Evolutionary conservation across 2,888 invertebrate genomes (phyloP).

Genomic region (Entomobrya multifasciata): DNA sequence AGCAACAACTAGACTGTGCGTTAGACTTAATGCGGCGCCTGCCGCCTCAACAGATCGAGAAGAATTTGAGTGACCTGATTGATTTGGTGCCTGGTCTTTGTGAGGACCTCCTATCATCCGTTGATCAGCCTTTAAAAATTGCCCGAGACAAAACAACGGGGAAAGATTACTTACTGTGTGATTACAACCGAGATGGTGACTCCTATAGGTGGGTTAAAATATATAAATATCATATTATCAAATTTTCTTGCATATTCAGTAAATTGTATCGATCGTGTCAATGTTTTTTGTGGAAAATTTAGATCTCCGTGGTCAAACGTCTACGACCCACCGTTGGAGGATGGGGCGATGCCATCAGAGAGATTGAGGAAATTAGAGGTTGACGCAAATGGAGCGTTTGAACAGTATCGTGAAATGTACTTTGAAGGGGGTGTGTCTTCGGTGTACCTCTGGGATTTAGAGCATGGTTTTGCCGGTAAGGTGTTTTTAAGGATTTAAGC

Average conservation of each 20-base stretch:
- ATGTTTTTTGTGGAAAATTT: constrained; percentile 49
- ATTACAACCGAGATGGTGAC: constrained; percentile 99
- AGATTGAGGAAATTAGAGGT: constrained; percentile 96
- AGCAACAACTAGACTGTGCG: constrained; percentile 99
- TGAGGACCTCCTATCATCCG: constrained; percentile 97
- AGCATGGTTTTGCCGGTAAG: constrained; percentile 96
- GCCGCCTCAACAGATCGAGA: constrained; percentile 99
- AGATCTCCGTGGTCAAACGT: constrained; percentile 99
- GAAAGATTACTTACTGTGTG: constrained; percentile 98
- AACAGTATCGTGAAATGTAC: constrained; percentile 99
- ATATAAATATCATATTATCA: constrained; percentile 21
- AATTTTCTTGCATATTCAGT: not conserved
- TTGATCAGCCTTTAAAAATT: constrained; percentile 99
- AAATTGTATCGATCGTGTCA: not conserved
- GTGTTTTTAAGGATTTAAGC: not conserved
- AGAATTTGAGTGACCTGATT: constrained; percentile 98
- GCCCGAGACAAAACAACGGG: constrained; percentile 95
- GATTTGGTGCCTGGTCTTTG: constrained; percentile 97
- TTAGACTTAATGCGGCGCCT: constrained; percentile 98
- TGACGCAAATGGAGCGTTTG: constrained; percentile 99
- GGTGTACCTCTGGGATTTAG: constrained; percentile 99
- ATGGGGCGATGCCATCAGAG: constrained; percentile 99
- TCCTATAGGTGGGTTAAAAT: constrained; percentile 88
- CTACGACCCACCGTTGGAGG: constrained; percentile 98
- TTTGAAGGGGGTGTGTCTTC: constrained; percentile 99